Evolutionary conservation across 2,888 invertebrate species (phyloP), one percentile per base, ranked within the genome.

Genomic region (Synanthedon andrenaeformis): DNA sequence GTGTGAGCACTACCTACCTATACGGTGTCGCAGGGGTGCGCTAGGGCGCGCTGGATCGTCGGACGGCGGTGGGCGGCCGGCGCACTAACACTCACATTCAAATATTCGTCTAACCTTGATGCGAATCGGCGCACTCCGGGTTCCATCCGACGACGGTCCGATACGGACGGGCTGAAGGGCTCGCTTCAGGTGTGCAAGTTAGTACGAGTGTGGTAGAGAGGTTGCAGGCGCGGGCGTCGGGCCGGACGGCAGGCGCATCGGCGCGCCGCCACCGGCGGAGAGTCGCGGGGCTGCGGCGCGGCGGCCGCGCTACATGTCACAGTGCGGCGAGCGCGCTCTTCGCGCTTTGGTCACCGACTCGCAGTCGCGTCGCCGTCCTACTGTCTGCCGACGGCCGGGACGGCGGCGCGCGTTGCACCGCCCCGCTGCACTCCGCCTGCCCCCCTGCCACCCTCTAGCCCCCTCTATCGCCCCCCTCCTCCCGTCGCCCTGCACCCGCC

Each of bases 311-410:
- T 82, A 82, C 84, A 83, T 83, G 82, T 80, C 82, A 84, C 83
- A 72, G 79, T 79, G 82, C 83, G 82, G 82, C 82, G 84, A 79
- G 84, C 83, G 85, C 85, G 79, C 79, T 82, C 73, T 75, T 82
- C 81, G 83, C 85, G 82, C 84, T 77, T 76, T 84, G 83, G 79
- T 84, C 84, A 82, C 86, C 86, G 86, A 80, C 84, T 84, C 82
- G 76, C 80, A 82, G 84, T 82, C 81, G 81, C 85, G 85, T 81
- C 83, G 87, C 84, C 87, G 87, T 87, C 87, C 86, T 85, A 87
- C 87, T 88, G 87, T 88, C 87, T 88, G 73, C 64, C 74, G 73
- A 67, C 79, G 78, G 77, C 77, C 76, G 75, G 79, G 78, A 74
- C 79, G 81, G 74, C 77, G 79, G 80, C 83, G 83, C 83, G 83